Evolutionary conservation across 2,888 invertebrate genomes (phyloP).

Genomic region (Bhutanitis thaidina): DNA sequence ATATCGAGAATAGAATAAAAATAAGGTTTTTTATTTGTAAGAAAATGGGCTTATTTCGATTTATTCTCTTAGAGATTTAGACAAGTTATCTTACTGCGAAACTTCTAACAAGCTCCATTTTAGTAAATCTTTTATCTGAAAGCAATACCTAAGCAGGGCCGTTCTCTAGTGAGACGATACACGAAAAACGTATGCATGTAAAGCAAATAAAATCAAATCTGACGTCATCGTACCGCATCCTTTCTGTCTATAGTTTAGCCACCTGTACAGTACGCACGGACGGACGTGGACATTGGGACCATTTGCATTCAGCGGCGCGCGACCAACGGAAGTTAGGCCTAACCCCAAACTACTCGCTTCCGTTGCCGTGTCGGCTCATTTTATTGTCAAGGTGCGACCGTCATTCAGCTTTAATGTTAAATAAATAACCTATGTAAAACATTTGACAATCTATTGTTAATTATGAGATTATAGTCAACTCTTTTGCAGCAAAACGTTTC

Average conservation of each 20-base stretch:
- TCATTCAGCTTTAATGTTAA: conserved; percentile 9
- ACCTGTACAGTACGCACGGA: conserved; percentile 39
- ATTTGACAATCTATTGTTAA: neutral
- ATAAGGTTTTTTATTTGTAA: no score
- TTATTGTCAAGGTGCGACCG: conserved; percentile 33
- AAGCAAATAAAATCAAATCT: neutral
- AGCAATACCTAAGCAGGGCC: no score
- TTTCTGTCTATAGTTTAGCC: conserved; percentile 34
- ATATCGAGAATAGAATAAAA: no score
- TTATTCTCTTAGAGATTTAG: no score
- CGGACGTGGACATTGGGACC: conserved; percentile 31
- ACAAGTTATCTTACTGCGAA: no score
- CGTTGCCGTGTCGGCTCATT: conserved; percentile 38
- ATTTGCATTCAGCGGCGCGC: conserved; percentile 73
- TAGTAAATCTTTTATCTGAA: no score
- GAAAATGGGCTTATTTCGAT: no score
- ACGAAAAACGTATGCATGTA: neutral
- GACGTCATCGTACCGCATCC: conserved; percentile 8
- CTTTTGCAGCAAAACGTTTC: no score
- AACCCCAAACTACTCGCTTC: conserved; percentile 72
- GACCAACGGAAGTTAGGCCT: conserved; percentile 68
- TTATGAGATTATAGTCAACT: neutral
- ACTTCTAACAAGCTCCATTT: no score
- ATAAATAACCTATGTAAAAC: conserved; percentile 14
- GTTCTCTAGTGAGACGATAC: neutral